Base-by-base conservation (phyloP, 2,797 vertebrate genomes). In the Paguma larvata region DNA sequence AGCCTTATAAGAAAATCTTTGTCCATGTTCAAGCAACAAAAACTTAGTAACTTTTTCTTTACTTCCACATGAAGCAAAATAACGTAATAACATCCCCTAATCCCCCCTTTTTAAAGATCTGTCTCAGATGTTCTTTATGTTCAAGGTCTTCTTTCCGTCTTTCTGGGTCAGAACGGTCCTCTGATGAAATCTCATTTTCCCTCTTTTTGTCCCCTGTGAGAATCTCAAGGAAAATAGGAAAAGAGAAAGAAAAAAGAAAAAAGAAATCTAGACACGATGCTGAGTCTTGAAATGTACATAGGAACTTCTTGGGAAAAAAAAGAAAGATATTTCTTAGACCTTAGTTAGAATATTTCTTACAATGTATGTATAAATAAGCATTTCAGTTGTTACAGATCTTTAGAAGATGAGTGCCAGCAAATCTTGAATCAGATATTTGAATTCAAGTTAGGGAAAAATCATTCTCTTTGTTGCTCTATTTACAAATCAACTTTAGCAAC, bases 1-100 rank as follows among this genome's bases (percentile, higher is more conserved):
- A 92, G 56, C 46, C 65, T 95, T 70, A 34, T 79, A 79, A 97
- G 85, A 97, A 94, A 96, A 93, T 97, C 48, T 19, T 14, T 41
- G 14, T 94, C 48, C 85, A 90, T 89, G 78, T 97, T 89, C 32
- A 96, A 85, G 59, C 62, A 62, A 80, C 70, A 91, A 70, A 89
- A 85, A 27, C 65, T 85, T 51, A 51, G 30, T 85, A 92, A 91
- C n/a, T 77, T 95, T 91, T 79, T 51, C 34, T 78, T 56, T 79
- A 67, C 13, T 65, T 44, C 34, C 70, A 79, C 56, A 53, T 86
- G 95, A 91, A 93, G 65, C 53, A 94, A 95, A 97, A 87, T 85
- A 82, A 84, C 68, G 2, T 48, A 79, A 68, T n/a, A 65, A 79
- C 4, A n/a, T 27, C 18, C 38, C 6, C 11, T 21, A 13, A 21